Base-by-base conservation (phyloP, 2,888 invertebrate genomes). In the Gibbula magus region DNA sequence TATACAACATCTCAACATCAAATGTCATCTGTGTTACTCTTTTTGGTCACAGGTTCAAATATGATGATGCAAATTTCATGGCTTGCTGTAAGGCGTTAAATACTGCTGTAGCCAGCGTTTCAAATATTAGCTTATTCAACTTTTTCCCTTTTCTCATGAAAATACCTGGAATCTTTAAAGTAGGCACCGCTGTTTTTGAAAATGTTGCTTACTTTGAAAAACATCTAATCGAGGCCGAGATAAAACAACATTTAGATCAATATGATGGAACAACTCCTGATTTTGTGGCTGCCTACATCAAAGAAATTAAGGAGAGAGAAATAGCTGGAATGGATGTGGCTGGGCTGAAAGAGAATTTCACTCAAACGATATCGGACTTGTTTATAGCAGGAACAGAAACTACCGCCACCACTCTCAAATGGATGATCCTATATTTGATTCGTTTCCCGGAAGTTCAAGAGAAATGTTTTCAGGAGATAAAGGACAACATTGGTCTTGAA, bases 361-460 rank as follows among this genome's bases (percentile, higher is more conserved):
- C 54, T 54, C 13, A 52, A 18, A 73, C 70, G 10, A 70, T 81
- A 5, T 67, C 32, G 10, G 81, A 82, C 13, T 75, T 84, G 5
- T 82, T 86, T 25, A 74, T 82, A 52, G 86, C 86, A 32, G 86
- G 86, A 5, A 79, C 84, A 90, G 96, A 96, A 88, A 45, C 45
- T 45, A 45, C 45, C 13, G 45, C 45, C 13, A 45, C 45, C 5
- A 45, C 45, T 45, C 45, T 97, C 83, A 96, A 96, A 90, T 97
- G 97, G 94, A 96, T 96, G 82, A 94, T 97, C 4, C 96, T 96
- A 84, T 94, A 96, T 88, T 94, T 97, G 90, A 97, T 96, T 13
- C 94, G 95, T 70, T 95, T 97, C 89, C 96, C 95, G 61, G 94
- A 96, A 18, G 95, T 82, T 29, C 82, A 82, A 39, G 75, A 78